phyloP scores from a whole-genome alignment of 2,113 vertebrate species.

The Lampris megalopsis region DNA sequence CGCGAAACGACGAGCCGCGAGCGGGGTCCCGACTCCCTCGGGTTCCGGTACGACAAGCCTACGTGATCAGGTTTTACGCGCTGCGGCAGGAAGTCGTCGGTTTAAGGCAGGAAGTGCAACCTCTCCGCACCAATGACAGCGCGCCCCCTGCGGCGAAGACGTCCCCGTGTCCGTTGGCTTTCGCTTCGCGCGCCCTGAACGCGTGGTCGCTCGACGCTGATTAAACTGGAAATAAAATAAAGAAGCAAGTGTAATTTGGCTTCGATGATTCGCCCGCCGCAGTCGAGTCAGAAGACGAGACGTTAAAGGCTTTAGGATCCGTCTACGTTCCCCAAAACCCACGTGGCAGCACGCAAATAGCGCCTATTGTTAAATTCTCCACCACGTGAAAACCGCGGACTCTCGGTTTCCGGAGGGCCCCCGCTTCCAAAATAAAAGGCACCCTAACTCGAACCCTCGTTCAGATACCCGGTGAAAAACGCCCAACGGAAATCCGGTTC shows the following conservation, averaged over 20 bases:
- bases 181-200: not conserved
- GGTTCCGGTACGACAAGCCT: too few species aligned
- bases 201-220: not conserved
- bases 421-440: too few species aligned
- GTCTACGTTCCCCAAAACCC: too few species aligned
- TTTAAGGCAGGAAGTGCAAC: slow-evolving; percentile 65
- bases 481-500: not conserved
- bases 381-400: too few species aligned
- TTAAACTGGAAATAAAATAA: not conserved
- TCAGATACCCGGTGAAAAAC: not conserved
- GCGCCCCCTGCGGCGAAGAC: not conserved
- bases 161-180: slow-evolving; percentile 3
- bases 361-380: too few species aligned
- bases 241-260: slow-evolving; percentile 2
- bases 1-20: too few species aligned
- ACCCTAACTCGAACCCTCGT: not conserved
- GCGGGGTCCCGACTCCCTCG: too few species aligned
- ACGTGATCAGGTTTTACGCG: not conserved
- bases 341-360: too few species aligned
- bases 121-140: slow-evolving; percentile 37
- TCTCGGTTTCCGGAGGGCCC: too few species aligned
- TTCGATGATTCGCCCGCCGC: too few species aligned
- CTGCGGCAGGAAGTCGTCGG: slow-evolving; percentile 8
- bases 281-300: too few species aligned
- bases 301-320: too few species aligned